Conservation (phyloP, 2,888 invertebrate species). For the Zeuzera pyrina region DNA sequence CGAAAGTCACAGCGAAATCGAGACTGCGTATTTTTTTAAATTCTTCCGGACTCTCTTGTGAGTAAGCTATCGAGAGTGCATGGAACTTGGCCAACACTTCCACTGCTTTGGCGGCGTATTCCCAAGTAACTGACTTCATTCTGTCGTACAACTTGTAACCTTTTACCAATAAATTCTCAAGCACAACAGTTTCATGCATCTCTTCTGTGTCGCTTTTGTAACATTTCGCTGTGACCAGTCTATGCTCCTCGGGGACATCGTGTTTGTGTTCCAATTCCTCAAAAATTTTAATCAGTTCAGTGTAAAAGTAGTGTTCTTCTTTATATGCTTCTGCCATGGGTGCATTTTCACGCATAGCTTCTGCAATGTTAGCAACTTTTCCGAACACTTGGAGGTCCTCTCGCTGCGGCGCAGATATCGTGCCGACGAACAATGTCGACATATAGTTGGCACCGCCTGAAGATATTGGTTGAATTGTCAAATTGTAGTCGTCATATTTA, state of each 20-base stretch:
- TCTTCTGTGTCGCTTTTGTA: slow-evolving; percentile 25
- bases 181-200: slow-evolving; percentile 8
- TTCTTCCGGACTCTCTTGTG: slow-evolving; percentile 7
- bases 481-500: background rate
- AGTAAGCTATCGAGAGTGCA: slow-evolving; percentile 9
- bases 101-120: slow-evolving; percentile 8
- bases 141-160: slow-evolving; percentile 10
- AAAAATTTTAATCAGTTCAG: slow-evolving; percentile 25
- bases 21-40: slow-evolving; percentile 1
- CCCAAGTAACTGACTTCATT: slow-evolving; percentile 9
- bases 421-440: slow-evolving; percentile 26
- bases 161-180: slow-evolving; percentile 10
- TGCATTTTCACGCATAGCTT: slow-evolving; percentile 15
- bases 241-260: slow-evolving; percentile 24
- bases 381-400: slow-evolving; percentile 17
- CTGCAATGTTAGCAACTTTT: slow-evolving; percentile 18
- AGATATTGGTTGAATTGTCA: slow-evolving; percentile 21
- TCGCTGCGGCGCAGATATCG: slow-evolving; percentile 18
- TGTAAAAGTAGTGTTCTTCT: slow-evolving; percentile 35
- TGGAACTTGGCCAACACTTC: slow-evolving; percentile 13
- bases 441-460: slow-evolving; percentile 40
- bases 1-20: background rate
- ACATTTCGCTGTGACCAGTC: slow-evolving; percentile 27
- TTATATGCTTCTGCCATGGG: slow-evolving; percentile 19
- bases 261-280: slow-evolving; percentile 27